Evolutionary conservation across 2,797 vertebrate species (phyloP), one percentile per base, ranked within the genome.

Genomic region (Pangasius mekongensis): DNA sequence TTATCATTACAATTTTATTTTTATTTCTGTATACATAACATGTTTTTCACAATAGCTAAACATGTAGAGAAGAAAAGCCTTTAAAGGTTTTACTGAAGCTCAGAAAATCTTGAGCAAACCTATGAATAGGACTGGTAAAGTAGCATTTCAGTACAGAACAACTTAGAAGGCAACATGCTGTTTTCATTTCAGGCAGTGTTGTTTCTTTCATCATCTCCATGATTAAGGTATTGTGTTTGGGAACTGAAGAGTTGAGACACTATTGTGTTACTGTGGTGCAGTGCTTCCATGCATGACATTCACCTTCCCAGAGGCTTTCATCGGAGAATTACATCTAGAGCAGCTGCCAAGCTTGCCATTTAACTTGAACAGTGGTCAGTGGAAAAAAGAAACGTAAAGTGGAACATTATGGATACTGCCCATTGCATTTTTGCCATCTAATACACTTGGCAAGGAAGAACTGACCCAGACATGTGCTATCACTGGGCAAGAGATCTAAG

Each of bases 161-260:
- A 4, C 33, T 83, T 54, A 10, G 36, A 83, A 88, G 56, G 20
- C 33, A 62, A 69, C 27, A 58, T 82, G 89, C 67, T 76, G 22
- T 84, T 89, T 86, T 87, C 78, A 78, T 85, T 90, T 49, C 60
- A 62, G 74, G 36, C 60, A 36, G 64, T 73, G 87, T 16, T 84
- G 74, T 82, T 82, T 82, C 54, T 84, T 88, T 39, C 85, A 30
- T 86, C 60, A 71, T 84, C 64, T 87, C 33, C 24, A 56, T 80
- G 43, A 85, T 78, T 66, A 77, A 83, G 47, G 27, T 43, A 67
- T 52, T 86, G 76, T 78, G 78, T 69, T 84, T 87, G 88, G 83
- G 71, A 86, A 86, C 39, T 89, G n/a, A 78, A 43, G 66, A 86
- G 71, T 87, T 87, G 36, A 87, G 54, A 83, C 60, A 83, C 69